Conservation (phyloP, 2,888 invertebrate genomes). For the Oligia fasciuncula region DNA sequence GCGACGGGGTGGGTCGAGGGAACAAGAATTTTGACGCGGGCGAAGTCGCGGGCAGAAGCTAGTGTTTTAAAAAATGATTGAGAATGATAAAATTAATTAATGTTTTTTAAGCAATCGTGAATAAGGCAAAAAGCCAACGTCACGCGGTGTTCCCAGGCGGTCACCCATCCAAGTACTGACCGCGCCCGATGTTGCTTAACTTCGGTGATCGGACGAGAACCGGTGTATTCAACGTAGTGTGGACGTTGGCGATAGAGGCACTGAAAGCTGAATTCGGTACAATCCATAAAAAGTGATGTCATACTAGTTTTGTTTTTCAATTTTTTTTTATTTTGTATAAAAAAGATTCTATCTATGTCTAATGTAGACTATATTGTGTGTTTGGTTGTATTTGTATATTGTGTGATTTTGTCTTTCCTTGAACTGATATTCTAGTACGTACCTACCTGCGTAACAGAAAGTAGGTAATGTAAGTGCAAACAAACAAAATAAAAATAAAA, state of each 20-base stretch:
- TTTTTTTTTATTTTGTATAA: too few species aligned
- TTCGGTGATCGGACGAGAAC: conserved; percentile 66
- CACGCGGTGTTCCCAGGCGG: conserved; percentile 82
- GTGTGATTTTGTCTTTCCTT: too few species aligned
- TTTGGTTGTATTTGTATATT: not conserved
- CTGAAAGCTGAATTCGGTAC: not conserved
- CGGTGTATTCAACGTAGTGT: conserved; percentile 86
- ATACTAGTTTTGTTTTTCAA: not conserved
- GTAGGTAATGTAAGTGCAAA: too few species aligned
- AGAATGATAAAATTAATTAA: not conserved
- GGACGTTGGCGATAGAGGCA: conserved; percentile 69
- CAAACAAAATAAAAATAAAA: too few species aligned
- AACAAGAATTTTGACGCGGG: too few species aligned
- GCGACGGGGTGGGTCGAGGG: too few species aligned
- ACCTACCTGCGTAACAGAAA: not conserved
- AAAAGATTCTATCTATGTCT: too few species aligned
- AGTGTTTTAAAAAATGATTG: not conserved
- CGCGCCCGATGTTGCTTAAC: conserved; percentile 80
- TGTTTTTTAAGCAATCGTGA: not conserved
- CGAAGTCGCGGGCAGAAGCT: not conserved
- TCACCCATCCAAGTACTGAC: conserved; percentile 85
- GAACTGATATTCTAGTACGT: not conserved
- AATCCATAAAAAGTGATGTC: not conserved
- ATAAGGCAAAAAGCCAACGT: not conserved
- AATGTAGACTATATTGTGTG: too few species aligned